Conservation (phyloP, 1,140 invertebrate genomes). For the Bombus soroeensis region DNA sequence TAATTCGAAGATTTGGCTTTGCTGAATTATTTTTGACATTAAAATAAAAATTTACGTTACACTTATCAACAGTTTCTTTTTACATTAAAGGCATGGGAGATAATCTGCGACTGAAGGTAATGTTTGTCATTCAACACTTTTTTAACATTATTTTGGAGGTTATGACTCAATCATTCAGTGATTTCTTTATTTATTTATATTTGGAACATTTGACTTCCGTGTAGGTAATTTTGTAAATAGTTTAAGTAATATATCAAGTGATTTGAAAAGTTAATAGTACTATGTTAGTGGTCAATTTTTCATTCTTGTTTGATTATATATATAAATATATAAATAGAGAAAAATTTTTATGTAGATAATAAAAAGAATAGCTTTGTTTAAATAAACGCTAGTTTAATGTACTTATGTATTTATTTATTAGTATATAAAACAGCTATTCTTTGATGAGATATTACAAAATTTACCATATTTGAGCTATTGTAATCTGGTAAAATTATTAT, state of each 20-base stretch:
- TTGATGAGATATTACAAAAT: too few species aligned
- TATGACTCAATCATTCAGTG: neutral
- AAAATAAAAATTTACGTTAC: neutral
- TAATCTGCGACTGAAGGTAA: conserved; percentile 73
- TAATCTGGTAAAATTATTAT: too few species aligned
- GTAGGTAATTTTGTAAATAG: neutral
- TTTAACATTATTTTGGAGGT: neutral
- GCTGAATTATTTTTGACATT: neutral
- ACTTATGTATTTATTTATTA: too few species aligned
- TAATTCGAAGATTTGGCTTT: neutral
- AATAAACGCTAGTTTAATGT: too few species aligned
- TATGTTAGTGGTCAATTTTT: too few species aligned
- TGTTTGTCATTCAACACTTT: conserved; percentile 24
- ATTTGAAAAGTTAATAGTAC: neutral
- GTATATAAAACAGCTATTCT: too few species aligned
- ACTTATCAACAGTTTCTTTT: neutral
- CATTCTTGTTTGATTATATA: neutral
- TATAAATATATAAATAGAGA: neutral
- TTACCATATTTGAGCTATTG: too few species aligned
- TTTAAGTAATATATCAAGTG: neutral
- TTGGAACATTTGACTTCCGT: neutral
- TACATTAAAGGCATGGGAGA: conserved; percentile 63
- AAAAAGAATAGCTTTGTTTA: too few species aligned
- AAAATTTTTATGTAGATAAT: too few species aligned
- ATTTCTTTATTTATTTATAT: neutral